Conservation (phyloP, 1,140 invertebrate species). For the Drosophila navojoa region DNA sequence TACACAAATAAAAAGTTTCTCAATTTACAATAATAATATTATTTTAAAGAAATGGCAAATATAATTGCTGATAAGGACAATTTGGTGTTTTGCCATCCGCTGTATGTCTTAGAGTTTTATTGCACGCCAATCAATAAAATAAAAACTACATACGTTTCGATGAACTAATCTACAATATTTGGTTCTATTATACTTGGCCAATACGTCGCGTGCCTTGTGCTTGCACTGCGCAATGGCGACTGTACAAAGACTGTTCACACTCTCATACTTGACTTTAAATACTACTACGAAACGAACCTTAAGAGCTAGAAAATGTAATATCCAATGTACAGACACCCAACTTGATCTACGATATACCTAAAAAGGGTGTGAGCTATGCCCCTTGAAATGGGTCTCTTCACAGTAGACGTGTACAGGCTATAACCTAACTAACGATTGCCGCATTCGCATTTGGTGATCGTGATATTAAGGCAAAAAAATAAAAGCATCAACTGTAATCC, state of each 20-base stretch:
- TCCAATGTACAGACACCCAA: slow-evolving; percentile 54
- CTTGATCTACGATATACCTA: slow-evolving; percentile 56
- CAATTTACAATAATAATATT: not conserved
- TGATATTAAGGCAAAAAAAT: slow-evolving; percentile 40
- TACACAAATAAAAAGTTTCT: not conserved
- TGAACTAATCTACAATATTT: slow-evolving; percentile 75
- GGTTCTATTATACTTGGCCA: slow-evolving; percentile 72
- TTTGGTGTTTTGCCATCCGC: slow-evolving; percentile 12
- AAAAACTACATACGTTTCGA: slow-evolving; percentile 58
- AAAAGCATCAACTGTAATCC: slow-evolving; percentile 8
- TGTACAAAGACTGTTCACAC: slow-evolving; percentile 50
- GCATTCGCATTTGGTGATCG: slow-evolving; percentile 15
- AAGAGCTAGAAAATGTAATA: slow-evolving; percentile 66
- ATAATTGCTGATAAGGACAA: slow-evolving; percentile 17
- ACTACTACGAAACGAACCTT: slow-evolving; percentile 70
- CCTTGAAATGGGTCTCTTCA: slow-evolving; percentile 6
- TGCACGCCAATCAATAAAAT: slow-evolving; percentile 65
- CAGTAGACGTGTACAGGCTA: slow-evolving; percentile 32
- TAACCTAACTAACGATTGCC: slow-evolving; percentile 41
- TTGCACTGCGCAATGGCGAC: slow-evolving; percentile 59
- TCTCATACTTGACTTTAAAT: slow-evolving; percentile 60
- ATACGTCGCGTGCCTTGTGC: slow-evolving; percentile 50
- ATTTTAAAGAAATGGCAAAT: slow-evolving; percentile 8
- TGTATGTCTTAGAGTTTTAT: slow-evolving; percentile 53
- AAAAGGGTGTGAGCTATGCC: slow-evolving; percentile 21